Evolutionary conservation across 2,888 invertebrate species (phyloP), one percentile per base, ranked within the genome.

Genomic region (Chloromyia formosa): DNA sequence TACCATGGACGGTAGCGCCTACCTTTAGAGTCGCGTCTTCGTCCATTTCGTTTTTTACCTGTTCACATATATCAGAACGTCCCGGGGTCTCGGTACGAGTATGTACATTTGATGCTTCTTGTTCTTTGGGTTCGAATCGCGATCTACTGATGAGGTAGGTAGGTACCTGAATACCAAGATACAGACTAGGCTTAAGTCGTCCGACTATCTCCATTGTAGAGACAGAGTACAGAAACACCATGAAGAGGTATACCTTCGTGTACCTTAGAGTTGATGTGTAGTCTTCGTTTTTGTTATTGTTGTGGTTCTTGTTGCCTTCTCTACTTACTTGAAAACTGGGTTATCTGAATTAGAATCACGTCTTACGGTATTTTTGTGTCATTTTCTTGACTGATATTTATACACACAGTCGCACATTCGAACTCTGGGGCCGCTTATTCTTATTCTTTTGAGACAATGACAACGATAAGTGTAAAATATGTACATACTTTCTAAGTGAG

Each of bases 281-380:
- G n/a, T n/a, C n/a, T n/a, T n/a, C n/a, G n/a, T n/a, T n/a, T n/a
- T n/a, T 42, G 42, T 42, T 42, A 9, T 42, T 42, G 42, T 42
- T 42, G 42, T 42, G 5, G 12, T 7, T 54, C 20, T 18, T 64
- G 56, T 58, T 27, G 69, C 35, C 69, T 69, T 49, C 53, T 14
- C 53, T 73, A 35, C 73, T 62, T 23, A 49, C 60, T 73, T n/a
- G 53, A 73, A 73, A 42, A 73, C 62, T 73, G 49, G 73, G 73
- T 73, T 73, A 73, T 73, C 73, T 61, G 74, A 77, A 77, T 74
- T 75, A 77, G 77, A 77, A 77, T 77, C 77, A 74, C 74, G 75
- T 68, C 66, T 71, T 75, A 77, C 77, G 75, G 77, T 77, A 77
- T 74, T 74, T 74, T 74, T 27, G 35, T 62, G 53, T 73, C 49